Conservation (phyloP, 2,113 vertebrate genomes). For the Deroptyus accipitrinus region DNA sequence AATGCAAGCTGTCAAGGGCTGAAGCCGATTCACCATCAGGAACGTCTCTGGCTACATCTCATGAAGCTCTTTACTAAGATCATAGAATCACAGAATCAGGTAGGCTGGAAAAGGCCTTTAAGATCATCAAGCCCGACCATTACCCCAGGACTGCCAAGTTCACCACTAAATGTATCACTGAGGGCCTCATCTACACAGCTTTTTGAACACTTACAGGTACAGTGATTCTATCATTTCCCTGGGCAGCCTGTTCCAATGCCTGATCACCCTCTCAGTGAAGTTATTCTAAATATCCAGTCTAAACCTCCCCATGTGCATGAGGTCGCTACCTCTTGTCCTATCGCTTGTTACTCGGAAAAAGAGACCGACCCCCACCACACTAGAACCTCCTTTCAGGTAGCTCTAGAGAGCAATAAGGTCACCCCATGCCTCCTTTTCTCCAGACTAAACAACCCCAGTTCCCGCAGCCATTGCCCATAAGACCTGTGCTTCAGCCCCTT, state of each 20-base stretch:
- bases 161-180: background rate
- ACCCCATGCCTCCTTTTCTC: background rate
- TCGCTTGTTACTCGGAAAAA: background rate
- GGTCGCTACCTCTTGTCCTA: background rate
- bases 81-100: background rate
- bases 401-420: background rate
- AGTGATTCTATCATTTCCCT: background rate
- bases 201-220: background rate
- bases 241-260: background rate
- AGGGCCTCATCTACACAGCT: background rate
- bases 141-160: background rate
- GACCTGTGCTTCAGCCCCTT: background rate
- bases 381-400: background rate
- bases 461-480: background rate
- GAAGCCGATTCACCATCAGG: background rate
- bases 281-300: background rate
- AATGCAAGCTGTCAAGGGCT: background rate
- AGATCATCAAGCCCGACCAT: background rate
- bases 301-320: background rate
- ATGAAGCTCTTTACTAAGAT: background rate
- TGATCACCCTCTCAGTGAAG: background rate
- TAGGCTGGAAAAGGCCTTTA: background rate
- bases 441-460: background rate
- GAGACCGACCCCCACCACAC: background rate
- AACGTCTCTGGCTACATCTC: background rate